These are phyloP conservation scores for Protosalanx chinensis DNA, from an alignment of 2,797 vertebrate species.

Conservation along the genomic window DNA sequence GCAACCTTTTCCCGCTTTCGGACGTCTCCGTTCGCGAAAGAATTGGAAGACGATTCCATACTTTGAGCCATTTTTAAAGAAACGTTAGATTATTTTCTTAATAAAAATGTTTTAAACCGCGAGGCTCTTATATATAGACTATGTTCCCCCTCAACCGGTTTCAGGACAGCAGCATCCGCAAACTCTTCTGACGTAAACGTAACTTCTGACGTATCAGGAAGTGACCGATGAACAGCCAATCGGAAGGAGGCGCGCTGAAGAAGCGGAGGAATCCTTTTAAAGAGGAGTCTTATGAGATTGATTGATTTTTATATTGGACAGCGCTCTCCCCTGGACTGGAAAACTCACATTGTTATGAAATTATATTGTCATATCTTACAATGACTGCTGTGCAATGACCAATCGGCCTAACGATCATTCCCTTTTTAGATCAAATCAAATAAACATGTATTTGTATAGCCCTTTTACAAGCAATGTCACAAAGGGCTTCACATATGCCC, in stretches of 20 bases:
- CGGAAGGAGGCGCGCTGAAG: slow-evolving; percentile 13
- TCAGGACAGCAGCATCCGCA: slow-evolving; percentile 36
- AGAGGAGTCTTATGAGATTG: not conserved
- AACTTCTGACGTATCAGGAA: slow-evolving; percentile 49
- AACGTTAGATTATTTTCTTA: not conserved
- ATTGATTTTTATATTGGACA: not conserved
- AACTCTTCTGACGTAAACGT: slow-evolving; percentile 13
- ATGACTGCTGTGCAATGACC: no score
- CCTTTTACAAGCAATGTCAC: no score
- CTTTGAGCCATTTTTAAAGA: slow-evolving; percentile 61
- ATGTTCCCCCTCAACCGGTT: not conserved
- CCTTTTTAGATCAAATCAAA: no score
- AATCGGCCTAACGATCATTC: no score
- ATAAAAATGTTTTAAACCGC: not conserved
- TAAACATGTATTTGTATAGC: no score
- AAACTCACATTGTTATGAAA: not conserved
- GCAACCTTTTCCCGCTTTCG: slow-evolving; percentile 65
- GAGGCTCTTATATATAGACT: not conserved
- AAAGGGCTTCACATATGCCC: no score
- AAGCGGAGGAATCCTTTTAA: not conserved
- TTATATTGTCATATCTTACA: no score
- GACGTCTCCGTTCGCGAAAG: slow-evolving; percentile 33
- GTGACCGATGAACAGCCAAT: slow-evolving; percentile 55
- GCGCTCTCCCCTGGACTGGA: slow-evolving; percentile 26
- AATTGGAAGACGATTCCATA: slow-evolving; percentile 19